Evolutionary conservation across 2,797 vertebrate genomes (phyloP).

Genomic region (Peromyscus attwateri): DNA sequence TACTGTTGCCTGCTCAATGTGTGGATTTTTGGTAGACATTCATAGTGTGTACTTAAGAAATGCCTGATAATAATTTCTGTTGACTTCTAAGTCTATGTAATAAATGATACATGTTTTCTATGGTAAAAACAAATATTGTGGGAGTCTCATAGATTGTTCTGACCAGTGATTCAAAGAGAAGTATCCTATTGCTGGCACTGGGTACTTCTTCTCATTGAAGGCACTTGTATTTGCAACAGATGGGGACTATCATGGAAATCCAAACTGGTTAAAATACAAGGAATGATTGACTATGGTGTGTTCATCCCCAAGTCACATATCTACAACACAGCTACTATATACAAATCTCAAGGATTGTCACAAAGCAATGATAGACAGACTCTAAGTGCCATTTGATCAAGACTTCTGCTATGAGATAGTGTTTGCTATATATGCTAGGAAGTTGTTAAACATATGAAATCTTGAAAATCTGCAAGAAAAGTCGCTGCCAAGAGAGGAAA

Average conservation of each 20-base stretch:
- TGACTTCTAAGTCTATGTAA: too few relatives aligned
- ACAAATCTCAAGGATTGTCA: background rate
- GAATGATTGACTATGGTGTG: background rate
- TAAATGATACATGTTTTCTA: too few relatives aligned
- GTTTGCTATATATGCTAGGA: background rate
- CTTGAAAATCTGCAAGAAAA: background rate
- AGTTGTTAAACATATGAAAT: background rate
- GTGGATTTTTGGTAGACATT: too few relatives aligned
- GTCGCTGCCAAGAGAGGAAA: background rate
- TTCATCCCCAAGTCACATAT: background rate
- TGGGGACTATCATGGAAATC: background rate
- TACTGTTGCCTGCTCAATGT: too few relatives aligned
- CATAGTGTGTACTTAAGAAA: too few relatives aligned
- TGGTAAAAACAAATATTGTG: too few relatives aligned
- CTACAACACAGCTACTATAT: background rate
- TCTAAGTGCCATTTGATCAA: background rate
- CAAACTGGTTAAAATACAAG: background rate
- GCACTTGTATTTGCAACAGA: background rate
- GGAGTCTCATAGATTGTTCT: background rate
- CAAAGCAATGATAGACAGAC: background rate
- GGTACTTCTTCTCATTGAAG: background rate
- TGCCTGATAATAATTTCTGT: too few relatives aligned
- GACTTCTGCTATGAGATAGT: background rate
- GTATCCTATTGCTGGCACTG: background rate
- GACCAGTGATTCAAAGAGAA: background rate